Conservation (phyloP, 2,113 vertebrate genomes). For the Gorsachius goisagi region DNA sequence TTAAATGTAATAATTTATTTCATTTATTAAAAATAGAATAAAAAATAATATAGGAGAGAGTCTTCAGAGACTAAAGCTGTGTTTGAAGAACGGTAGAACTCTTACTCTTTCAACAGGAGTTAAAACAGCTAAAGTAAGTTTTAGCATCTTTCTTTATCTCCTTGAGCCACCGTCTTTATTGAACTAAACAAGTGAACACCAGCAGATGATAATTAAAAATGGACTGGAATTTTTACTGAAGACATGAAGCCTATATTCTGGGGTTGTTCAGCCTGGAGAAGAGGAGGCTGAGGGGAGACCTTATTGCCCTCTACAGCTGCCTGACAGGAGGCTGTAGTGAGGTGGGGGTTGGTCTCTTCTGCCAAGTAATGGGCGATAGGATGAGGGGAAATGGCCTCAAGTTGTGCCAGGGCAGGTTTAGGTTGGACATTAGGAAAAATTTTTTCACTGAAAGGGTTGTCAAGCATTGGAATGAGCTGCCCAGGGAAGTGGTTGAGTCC, state of each 20-base stretch:
- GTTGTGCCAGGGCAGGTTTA: too few relatives aligned
- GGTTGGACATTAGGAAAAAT: too few relatives aligned
- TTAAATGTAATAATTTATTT: background rate
- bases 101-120: background rate
- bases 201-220: background rate
- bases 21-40: background rate
- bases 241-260: background rate
- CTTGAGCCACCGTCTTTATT: background rate
- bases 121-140: background rate
- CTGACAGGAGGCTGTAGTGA: too few relatives aligned
- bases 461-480: too few relatives aligned
- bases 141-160: background rate
- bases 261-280: too few relatives aligned
- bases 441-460: too few relatives aligned
- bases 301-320: too few relatives aligned
- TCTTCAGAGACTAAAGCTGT: background rate
- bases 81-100: background rate
- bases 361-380: too few relatives aligned
- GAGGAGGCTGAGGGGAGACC: too few relatives aligned
- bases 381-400: too few relatives aligned
- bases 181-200: background rate
- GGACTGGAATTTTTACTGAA: background rate
- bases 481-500: too few relatives aligned
- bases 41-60: background rate
- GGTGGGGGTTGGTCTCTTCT: too few relatives aligned